These are phyloP conservation scores for Porites cylindrica DNA, from an alignment of 92 coral and sea anemone genomes.

Conservation along the genomic window DNA sequence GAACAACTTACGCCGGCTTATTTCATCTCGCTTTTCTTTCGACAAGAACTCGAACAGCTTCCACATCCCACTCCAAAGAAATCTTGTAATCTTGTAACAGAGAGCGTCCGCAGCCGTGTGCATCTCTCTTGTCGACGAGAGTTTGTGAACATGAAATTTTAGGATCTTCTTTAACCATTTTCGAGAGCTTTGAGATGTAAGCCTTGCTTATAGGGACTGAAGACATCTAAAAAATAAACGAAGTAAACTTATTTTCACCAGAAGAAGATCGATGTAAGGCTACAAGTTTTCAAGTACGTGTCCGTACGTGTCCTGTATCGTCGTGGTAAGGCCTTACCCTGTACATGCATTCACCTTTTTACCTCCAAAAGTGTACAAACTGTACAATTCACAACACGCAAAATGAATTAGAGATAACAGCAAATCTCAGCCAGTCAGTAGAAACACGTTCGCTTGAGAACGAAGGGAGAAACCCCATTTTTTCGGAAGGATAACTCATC, in stretches of 20 bases:
- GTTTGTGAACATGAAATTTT: background rate
- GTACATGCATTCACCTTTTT: background rate
- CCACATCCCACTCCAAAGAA: background rate
- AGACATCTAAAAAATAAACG: constrained; percentile 1
- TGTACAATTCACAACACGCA: constrained; percentile 33
- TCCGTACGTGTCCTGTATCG: too few relatives aligned
- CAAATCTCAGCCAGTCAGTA: constrained; percentile 78
- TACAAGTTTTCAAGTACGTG: background rate
- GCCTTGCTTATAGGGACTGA: constrained; percentile 36
- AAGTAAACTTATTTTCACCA: background rate
- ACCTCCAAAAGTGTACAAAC: background rate
- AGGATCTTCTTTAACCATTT: background rate
- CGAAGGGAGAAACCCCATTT: background rate
- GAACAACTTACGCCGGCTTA: background rate
- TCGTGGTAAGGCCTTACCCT: too few relatives aligned
- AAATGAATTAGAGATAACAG: constrained; percentile 62
- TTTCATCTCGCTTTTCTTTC: background rate
- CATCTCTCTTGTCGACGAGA: too few relatives aligned
- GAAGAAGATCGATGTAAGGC: background rate
- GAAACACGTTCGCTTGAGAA: constrained; percentile 58
- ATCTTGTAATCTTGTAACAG: background rate
- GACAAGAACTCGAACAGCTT: background rate
- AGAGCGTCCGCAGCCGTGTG: too few relatives aligned
- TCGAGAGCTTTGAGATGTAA: constrained; percentile 29
- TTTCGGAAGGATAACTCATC: background rate